Conservation (phyloP, 2,888 invertebrate species). For the Apamea sordens region DNA sequence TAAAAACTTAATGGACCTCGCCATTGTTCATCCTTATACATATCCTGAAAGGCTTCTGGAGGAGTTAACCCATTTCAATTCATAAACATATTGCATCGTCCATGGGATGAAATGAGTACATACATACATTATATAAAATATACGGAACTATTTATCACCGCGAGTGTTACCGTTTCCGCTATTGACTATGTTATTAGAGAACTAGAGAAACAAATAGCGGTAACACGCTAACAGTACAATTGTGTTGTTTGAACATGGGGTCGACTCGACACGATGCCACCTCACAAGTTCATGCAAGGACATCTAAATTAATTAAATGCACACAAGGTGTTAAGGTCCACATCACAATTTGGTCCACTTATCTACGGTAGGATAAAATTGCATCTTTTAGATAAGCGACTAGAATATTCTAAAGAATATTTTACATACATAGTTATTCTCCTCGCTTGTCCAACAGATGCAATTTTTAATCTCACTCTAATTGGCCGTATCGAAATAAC, state of each 20-base stretch:
- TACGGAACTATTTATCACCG: constrained; percentile 16
- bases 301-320: constrained; percentile 30
- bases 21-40: background rate
- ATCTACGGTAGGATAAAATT: background rate
- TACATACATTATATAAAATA: background rate
- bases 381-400: background rate
- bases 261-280: background rate
- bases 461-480: constrained; percentile 23
- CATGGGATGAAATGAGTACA: background rate
- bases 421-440: background rate
- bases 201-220: constrained; percentile 1
- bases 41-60: background rate
- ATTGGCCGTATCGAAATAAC: constrained; percentile 43
- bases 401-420: background rate
- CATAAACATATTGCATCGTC: background rate
- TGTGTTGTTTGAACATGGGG: constrained; percentile 6
- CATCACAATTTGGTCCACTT: background rate
- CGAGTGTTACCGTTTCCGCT: constrained; percentile 13
- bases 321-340: background rate
- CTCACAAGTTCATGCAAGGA: constrained; percentile 3
- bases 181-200: constrained; percentile 10
- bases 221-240: background rate
- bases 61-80: constrained; percentile 5
- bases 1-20: constrained; percentile 7
- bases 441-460: constrained; percentile 4